Conservation (phyloP, 1,140 invertebrate genomes). For the Pteromalus puparum region DNA sequence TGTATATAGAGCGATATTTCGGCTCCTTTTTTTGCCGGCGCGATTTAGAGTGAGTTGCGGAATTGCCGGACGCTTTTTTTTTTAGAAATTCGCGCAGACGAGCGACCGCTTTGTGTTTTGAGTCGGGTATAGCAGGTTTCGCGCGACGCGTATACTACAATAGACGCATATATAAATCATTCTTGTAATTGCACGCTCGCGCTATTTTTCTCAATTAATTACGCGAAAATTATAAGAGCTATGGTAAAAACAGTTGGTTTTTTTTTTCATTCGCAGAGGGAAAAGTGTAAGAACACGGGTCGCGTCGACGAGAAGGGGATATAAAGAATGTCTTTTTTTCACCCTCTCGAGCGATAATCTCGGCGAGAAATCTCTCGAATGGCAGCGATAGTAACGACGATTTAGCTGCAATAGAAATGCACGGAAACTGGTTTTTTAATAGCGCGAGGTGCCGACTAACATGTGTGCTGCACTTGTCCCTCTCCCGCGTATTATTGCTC, state of each 20-base stretch:
- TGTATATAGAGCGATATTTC: conserved; percentile 22
- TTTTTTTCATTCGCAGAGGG: background rate
- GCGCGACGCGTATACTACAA: too few relatives aligned
- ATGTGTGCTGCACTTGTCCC: background rate
- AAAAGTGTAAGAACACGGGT: background rate
- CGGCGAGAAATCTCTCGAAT: conserved; percentile 6
- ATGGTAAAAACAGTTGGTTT: too few relatives aligned
- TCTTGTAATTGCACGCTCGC: too few relatives aligned
- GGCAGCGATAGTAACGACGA: background rate
- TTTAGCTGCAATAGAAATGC: conserved; percentile 23
- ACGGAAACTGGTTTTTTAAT: conserved; percentile 46
- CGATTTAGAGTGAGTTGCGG: background rate
- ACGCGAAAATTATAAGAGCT: background rate
- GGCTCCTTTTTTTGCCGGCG: background rate
- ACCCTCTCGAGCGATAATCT: conserved; percentile 8
- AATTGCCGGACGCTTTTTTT: background rate
- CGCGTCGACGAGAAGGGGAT: background rate
- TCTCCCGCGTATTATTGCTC: background rate
- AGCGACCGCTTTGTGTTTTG: background rate
- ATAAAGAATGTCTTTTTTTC: conserved; percentile 24
- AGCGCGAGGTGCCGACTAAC: conserved; percentile 27
- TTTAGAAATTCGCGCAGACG: background rate
- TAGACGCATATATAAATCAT: too few relatives aligned
- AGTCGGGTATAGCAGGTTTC: too few relatives aligned
- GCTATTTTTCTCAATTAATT: background rate